Evolutionary conservation across 2,113 vertebrate species (phyloP).

Genomic region (Catharus fuscescens): DNA sequence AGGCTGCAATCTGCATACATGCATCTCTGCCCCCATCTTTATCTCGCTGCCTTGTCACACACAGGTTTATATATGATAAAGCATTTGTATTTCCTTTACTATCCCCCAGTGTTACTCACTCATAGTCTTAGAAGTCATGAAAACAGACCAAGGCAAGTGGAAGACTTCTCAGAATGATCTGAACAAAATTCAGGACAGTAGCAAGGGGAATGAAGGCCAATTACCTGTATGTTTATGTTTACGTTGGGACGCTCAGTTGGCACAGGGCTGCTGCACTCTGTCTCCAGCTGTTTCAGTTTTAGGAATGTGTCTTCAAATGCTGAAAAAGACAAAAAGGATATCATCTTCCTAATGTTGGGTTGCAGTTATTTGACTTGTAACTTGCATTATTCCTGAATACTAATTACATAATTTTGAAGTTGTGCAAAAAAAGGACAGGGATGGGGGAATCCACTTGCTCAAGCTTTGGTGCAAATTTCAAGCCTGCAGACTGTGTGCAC

Average conservation of each 20-base stretch:
- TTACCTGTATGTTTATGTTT: conserved; percentile 87
- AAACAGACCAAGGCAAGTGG: neutral
- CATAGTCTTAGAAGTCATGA: neutral
- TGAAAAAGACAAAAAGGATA: conserved; percentile 2
- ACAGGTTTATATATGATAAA: neutral
- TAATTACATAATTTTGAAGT: neutral
- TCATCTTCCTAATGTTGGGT: neutral
- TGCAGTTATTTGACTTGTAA: neutral
- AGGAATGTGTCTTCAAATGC: conserved; percentile 78
- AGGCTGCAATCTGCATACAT: rapidly evolving
- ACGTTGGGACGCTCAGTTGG: conserved; percentile 59
- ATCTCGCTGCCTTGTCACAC: neutral
- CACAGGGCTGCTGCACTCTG: conserved; percentile 65
- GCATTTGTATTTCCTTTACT: neutral
- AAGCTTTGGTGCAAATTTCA: neutral
- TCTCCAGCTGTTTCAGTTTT: conserved; percentile 86
- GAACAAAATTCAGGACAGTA: neutral
- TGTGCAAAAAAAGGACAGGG: neutral
- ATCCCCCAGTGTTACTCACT: neutral
- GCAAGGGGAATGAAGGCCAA: neutral
- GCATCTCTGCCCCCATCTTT: neutral
- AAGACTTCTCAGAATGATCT: neutral
- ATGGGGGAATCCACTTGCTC: neutral
- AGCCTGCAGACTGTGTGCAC: neutral
- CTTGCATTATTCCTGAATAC: neutral